Conservation (phyloP, 2,888 invertebrate species). For the Hedychridium roseum region DNA sequence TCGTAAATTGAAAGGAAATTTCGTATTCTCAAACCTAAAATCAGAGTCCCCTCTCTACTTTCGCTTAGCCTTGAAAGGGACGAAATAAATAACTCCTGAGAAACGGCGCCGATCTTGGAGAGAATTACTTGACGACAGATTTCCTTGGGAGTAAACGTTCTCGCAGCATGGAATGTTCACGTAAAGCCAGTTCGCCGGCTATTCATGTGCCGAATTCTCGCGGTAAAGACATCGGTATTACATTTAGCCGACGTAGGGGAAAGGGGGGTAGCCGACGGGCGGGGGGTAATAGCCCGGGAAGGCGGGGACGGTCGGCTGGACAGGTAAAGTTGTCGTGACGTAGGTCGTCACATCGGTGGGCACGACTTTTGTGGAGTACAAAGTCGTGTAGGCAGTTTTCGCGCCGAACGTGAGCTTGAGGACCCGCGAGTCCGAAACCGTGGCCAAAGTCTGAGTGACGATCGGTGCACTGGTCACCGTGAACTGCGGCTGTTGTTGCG, state of each 20-base stretch:
- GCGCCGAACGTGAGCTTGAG: conserved; percentile 90
- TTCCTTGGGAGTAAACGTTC: too few relatives aligned
- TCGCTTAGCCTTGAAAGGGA: too few relatives aligned
- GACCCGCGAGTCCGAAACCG: conserved; percentile 81
- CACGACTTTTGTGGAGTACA: conserved; percentile 83
- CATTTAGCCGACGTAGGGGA: conserved; percentile 78
- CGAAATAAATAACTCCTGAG: too few relatives aligned
- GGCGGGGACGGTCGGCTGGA: conserved; percentile 73
- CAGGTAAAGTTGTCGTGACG: conserved; percentile 80
- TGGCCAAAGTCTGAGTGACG: conserved; percentile 81
- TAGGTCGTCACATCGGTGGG: conserved; percentile 86
- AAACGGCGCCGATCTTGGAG: too few relatives aligned
- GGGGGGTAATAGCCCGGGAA: conserved; percentile 82
- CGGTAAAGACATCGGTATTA: too few relatives aligned
- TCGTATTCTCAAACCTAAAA: too few relatives aligned
- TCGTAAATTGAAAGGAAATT: too few relatives aligned
- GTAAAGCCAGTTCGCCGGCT: too few relatives aligned
- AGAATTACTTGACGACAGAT: too few relatives aligned
- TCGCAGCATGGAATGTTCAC: too few relatives aligned
- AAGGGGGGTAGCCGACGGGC: conserved; percentile 73
- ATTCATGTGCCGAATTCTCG: too few relatives aligned
- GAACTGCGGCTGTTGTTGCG: conserved; percentile 73
- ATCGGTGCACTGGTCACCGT: conserved; percentile 82
- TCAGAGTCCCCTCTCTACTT: too few relatives aligned
- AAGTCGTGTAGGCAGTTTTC: conserved; percentile 85